Percentiles rank a stretch among this genome's conserved stretches.
phyloP scores from a whole-genome alignment of 2,797 vertebrate species.

The Scyliorhinus canicula region DNA sequence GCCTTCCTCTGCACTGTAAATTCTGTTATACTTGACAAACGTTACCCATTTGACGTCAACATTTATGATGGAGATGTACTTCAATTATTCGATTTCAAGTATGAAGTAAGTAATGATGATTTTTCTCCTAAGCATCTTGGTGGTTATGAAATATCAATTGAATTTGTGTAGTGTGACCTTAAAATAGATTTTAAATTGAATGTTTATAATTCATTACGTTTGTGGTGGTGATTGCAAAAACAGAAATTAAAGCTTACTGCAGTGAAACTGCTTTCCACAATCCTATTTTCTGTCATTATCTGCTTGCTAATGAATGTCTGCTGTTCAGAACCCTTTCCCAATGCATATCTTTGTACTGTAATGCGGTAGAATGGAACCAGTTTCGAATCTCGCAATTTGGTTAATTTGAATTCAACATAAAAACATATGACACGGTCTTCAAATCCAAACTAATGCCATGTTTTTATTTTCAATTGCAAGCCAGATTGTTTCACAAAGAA shows the following conservation, averaged over 20 bases:
- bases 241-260: not conserved
- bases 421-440: not conserved
- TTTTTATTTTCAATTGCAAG: not conserved
- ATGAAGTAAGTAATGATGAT: not conserved
- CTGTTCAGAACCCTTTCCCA: not conserved
- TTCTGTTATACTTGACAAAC: not conserved
- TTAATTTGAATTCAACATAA: not conserved
- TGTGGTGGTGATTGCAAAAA: constrained; percentile 9
- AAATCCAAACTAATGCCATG: not conserved
- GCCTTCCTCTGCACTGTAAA: too few species aligned
- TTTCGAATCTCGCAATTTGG: not conserved
- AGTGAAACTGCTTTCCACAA: not conserved
- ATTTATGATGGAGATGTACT: not conserved
- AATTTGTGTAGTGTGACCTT: not conserved
- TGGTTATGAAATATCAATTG: not conserved
- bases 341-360: not conserved
- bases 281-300: constrained; percentile 7
- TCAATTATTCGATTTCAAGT: not conserved
- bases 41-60: not conserved
- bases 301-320: not conserved
- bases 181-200: constrained; percentile 27
- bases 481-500: not conserved
- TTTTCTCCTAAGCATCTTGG: not conserved
- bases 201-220: not conserved
- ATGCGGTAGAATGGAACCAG: not conserved